These are phyloP conservation scores for Pomacea canaliculata DNA, from an alignment of 2,888 invertebrate genomes.

Conservation along the genomic window DNA sequence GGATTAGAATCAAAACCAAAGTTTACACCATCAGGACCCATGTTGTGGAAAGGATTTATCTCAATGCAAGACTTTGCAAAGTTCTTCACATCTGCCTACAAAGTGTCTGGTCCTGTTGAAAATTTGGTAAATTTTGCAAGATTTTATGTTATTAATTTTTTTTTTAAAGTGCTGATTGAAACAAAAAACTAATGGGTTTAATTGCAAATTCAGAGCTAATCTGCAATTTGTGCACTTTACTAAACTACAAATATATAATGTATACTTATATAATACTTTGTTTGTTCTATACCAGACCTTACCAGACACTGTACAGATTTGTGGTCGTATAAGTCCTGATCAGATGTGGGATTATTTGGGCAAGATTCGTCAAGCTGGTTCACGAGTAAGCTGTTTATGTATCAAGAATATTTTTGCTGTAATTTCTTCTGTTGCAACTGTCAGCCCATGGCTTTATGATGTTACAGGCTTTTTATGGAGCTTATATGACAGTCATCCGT, in stretches of 20 bases:
- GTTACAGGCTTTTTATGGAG: no score
- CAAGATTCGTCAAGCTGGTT: slow-evolving; percentile 88
- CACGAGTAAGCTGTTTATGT: slow-evolving; percentile 73
- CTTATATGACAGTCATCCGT: background rate
- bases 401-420: background rate
- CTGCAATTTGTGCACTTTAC: background rate
- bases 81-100: slow-evolving; percentile 85
- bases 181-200: background rate
- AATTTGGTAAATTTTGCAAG: slow-evolving; percentile 42
- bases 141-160: background rate
- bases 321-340: slow-evolving; percentile 90
- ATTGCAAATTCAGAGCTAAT: background rate
- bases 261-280: background rate
- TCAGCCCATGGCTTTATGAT: no score
- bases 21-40: slow-evolving; percentile 64
- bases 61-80: slow-evolving; percentile 92
- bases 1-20: slow-evolving; percentile 54
- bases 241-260: background rate
- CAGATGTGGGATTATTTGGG: slow-evolving; percentile 93
- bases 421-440: background rate
- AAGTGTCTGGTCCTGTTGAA: slow-evolving; percentile 75
- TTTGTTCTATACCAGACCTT: slow-evolving; percentile 74
- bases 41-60: slow-evolving; percentile 86
- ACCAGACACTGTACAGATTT: slow-evolving; percentile 81
- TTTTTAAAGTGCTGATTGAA: background rate